phyloP scores from a whole-genome alignment of 2,888 invertebrate genomes.

The Dascillus cervinus region DNA sequence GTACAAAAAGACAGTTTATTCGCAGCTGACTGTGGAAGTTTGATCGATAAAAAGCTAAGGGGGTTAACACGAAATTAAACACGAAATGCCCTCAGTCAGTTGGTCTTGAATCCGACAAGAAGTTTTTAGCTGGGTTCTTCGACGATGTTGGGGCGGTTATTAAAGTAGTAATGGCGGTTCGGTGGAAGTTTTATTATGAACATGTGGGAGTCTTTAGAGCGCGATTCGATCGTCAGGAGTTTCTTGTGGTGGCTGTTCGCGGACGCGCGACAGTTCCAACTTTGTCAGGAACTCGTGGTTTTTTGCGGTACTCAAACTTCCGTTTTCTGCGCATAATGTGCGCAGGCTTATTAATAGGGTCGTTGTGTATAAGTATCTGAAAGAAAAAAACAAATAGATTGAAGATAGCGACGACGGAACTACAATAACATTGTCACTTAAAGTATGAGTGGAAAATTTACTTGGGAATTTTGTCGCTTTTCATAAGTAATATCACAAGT shows the following conservation, averaged over 20 bases:
- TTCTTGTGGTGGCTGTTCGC: conserved; percentile 74
- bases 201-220: conserved; percentile 75
- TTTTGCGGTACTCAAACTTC: conserved; percentile 27
- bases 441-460: too few species aligned
- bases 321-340: conserved; percentile 25
- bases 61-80: too few species aligned
- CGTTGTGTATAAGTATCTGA: conserved; percentile 34
- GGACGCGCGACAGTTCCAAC: conserved; percentile 65
- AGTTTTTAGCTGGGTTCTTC: conserved; percentile 46
- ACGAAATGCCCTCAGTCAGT: too few species aligned
- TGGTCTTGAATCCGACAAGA: conserved; percentile 72
- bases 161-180: conserved; percentile 73
- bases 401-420: too few species aligned
- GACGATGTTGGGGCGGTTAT: conserved; percentile 50
- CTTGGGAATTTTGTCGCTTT: too few species aligned
- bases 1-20: neutral
- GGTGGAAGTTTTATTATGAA: conserved; percentile 80
- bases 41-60: conserved; percentile 2
- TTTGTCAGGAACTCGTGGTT: conserved; percentile 65
- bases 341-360: conserved; percentile 7
- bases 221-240: conserved; percentile 67
- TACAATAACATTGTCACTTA: too few species aligned
- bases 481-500: too few species aligned
- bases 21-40: conserved; percentile 2
- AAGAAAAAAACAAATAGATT: conserved; percentile 28